A percentile compares a stretch with the other conserved stretches of the same genome.
Evolutionary conservation across 2,797 vertebrate genomes (phyloP).

Genomic region (Galago senegalensis): DNA sequence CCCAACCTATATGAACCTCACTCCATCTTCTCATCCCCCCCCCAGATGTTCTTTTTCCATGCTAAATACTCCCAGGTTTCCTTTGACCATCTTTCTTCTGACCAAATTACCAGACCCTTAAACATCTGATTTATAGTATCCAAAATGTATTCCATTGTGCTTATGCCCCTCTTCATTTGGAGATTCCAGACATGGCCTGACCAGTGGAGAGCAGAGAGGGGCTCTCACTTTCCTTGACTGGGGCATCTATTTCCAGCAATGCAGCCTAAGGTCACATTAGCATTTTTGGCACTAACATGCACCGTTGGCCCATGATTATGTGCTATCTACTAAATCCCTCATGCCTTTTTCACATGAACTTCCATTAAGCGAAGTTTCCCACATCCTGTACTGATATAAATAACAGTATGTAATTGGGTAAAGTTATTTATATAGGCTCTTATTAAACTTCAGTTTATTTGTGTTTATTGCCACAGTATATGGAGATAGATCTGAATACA

Average conservation of each 20-base stretch:
- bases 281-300: constrained; percentile 68
- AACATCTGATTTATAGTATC: constrained; percentile 40
- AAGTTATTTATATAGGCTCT: constrained; percentile 16
- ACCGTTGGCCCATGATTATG: not conserved
- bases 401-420: not conserved
- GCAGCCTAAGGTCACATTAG: constrained; percentile 60
- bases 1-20: too few species aligned
- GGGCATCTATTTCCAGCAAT: constrained; percentile 66
- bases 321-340: not conserved
- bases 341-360: constrained; percentile 32
- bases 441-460: constrained; percentile 10
- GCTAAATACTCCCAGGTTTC: not conserved
- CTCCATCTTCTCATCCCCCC: not conserved
- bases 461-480: constrained; percentile 24
- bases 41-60: not conserved
- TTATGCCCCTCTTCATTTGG: not conserved
- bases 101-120: constrained; percentile 2
- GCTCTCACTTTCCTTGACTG: constrained; percentile 24
- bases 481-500: not conserved
- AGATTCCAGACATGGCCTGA: constrained; percentile 50
- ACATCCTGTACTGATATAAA: constrained; percentile 42
- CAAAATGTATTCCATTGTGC: constrained; percentile 63
- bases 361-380: not conserved
- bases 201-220: constrained; percentile 37
- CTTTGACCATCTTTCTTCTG: not conserved